Evolutionary conservation across 2,888 invertebrate genomes (phyloP).

Genomic region (Cecidostiba fungosa): DNA sequence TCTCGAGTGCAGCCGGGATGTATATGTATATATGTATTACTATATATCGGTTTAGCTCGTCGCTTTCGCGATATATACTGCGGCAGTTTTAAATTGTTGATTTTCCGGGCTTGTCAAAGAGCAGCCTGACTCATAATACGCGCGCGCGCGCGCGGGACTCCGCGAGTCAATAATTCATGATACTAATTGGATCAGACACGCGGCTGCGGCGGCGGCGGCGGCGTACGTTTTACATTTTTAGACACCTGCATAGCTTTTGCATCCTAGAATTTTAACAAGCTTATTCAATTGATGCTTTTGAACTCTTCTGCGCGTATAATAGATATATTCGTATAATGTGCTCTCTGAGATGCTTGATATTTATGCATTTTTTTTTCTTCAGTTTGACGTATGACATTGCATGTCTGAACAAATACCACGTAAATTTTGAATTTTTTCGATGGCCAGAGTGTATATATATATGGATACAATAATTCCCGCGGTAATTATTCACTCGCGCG

Average conservation of each 20-base stretch:
- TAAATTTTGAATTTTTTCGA: not conserved
- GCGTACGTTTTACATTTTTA: not conserved
- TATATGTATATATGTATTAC: not conserved
- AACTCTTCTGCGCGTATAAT: not conserved
- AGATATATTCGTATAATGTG: too few species aligned
- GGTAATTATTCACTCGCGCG: not conserved
- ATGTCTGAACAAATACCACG: not conserved
- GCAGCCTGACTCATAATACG: not conserved
- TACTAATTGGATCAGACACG: not conserved
- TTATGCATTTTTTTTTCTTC: not conserved
- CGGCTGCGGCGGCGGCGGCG: not conserved
- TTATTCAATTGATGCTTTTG: not conserved
- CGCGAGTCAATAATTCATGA: slow-evolving; percentile 28
- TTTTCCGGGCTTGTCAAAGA: slow-evolving; percentile 33
- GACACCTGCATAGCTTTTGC: not conserved
- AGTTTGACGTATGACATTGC: not conserved
- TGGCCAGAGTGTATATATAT: too few species aligned
- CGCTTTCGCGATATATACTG: not conserved
- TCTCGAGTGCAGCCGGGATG: slow-evolving; percentile 12
- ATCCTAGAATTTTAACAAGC: slow-evolving; percentile 5
- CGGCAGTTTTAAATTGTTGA: slow-evolving; percentile 45
- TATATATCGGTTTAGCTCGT: too few species aligned
- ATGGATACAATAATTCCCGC: too few species aligned
- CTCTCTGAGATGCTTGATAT: not conserved
- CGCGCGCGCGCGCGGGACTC: not conserved